These are phyloP conservation scores for Chionis minor DNA, from an alignment of 2,113 vertebrate species.

Conservation along the genomic window DNA sequence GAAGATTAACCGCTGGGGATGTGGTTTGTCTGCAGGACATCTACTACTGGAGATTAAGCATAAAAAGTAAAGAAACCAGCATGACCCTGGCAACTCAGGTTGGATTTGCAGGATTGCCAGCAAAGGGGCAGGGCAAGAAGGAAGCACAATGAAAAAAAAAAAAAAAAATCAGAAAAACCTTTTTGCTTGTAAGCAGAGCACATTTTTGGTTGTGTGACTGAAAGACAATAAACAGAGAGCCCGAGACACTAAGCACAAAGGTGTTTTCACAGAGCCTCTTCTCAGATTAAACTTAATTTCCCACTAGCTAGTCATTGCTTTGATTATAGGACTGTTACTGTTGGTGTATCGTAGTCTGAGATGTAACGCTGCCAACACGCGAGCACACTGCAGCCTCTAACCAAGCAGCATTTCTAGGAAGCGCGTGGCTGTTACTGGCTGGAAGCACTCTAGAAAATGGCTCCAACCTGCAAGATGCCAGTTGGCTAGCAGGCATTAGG, in stretches of 20 bases:
- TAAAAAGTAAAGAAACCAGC: background rate
- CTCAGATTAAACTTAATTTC: background rate
- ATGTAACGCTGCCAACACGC: fast-evolving
- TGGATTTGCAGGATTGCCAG: background rate
- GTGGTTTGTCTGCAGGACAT: background rate
- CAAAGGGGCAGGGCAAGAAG: background rate
- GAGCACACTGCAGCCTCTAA: background rate
- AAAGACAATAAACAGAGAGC: background rate
- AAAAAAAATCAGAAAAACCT: background rate
- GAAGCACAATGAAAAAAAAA: background rate
- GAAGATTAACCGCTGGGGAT: background rate
- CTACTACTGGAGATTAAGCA: background rate
- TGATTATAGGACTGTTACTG: background rate
- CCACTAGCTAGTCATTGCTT: background rate
- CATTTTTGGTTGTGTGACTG: background rate
- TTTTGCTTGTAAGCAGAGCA: background rate
- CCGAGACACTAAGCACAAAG: background rate
- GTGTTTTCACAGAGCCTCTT: background rate
- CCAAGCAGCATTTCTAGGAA: background rate
- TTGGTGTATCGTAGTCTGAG: background rate
- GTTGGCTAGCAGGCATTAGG: background rate
- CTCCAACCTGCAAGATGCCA: background rate
- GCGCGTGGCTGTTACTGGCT: background rate
- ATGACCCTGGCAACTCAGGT: background rate
- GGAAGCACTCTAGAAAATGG: background rate